phyloP scores from a whole-genome alignment of 2,888 invertebrate species.

The Drosophila paracracens region DNA sequence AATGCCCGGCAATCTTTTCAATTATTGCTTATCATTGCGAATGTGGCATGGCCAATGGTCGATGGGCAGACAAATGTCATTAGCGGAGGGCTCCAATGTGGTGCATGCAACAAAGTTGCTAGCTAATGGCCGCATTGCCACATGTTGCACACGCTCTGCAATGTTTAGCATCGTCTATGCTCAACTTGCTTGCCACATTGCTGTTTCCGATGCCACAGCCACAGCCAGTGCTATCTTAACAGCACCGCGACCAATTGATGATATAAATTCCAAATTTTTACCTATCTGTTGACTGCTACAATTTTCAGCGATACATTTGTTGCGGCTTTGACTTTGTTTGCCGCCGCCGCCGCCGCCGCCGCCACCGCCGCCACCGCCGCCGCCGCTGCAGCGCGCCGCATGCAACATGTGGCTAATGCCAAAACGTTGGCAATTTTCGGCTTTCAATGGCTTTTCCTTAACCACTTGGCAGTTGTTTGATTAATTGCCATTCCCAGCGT shows the following conservation, averaged over 20 bases:
- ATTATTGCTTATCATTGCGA: constrained; percentile 77
- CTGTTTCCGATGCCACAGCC: constrained; percentile 14
- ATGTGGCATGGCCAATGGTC: constrained; percentile 37
- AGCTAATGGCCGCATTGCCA: constrained; percentile 44
- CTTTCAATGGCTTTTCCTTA: constrained; percentile 50
- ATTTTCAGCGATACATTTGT: constrained; percentile 37
- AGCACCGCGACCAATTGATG: constrained; percentile 46
- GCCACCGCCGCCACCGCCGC: constrained; percentile 7
- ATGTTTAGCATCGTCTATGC: constrained; percentile 9
- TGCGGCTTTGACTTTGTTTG: constrained; percentile 39
- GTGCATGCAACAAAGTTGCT: constrained; percentile 51
- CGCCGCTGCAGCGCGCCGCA: constrained; percentile 12
- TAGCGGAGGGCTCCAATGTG: constrained; percentile 52
- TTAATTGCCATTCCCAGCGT: constrained; percentile 62
- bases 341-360: constrained; percentile 9
- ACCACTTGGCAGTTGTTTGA: constrained; percentile 67
- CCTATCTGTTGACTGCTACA: constrained; percentile 42
- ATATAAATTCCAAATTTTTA: constrained; percentile 57
- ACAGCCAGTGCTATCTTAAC: constrained; percentile 39
- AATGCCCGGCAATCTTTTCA: constrained; percentile 76
- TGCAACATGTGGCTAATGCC: constrained; percentile 35
- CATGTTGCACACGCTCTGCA: constrained; percentile 22
- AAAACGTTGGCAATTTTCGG: constrained; percentile 25
- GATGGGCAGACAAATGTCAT: constrained; percentile 63
- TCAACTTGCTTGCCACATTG: constrained; percentile 17